Base-by-base conservation (phyloP, 2,888 invertebrate genomes). In the Ernsta delagoae region DNA sequence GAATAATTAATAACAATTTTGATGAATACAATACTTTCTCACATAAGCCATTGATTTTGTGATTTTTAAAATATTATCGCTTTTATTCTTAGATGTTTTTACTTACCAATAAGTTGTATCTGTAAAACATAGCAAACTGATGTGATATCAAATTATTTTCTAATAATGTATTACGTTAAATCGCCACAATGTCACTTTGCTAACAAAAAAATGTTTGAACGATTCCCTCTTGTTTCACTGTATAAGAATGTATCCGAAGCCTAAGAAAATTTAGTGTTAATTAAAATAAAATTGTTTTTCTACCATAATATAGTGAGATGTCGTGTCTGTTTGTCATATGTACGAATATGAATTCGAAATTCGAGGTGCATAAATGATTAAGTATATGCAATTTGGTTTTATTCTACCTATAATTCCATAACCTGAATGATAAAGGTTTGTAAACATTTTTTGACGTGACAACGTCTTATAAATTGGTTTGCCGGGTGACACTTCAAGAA, bases 351-450 rank as follows among this genome's bases (percentile, higher is more conserved):
- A 68, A 62, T 62, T 67, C 70, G 67, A 64, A 68, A 62, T 62
- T 67, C 70, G 67, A 64, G 86, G 83, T 86, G 85, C 86, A 84
- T 87, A 86, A 87, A 85, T 79, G 80, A 83, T 80, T 84, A 84
- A 83, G 82, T 74, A 24, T 24, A 24, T 24, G 1, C 24, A 24
- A 24, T 24, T 24, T 24, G 24, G 24, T 24, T 24, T 24, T 24
- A 24, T 24, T n/a, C n/a, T n/a, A n/a, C n/a, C n/a, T n/a, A n/a
- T n/a, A n/a, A n/a, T n/a, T n/a, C n/a, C n/a, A n/a, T n/a, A n/a
- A n/a, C n/a, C n/a, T n/a, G n/a, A n/a, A n/a, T n/a, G n/a, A n/a
- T n/a, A n/a, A n/a, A n/a, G n/a, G n/a, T n/a, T n/a, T n/a, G n/a
- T n/a, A n/a, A n/a, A n/a, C n/a, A n/a, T n/a, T n/a, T n/a, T n/a